Conservation (phyloP, 2,113 vertebrate genomes). For the Beaufortia kweichowensis region DNA sequence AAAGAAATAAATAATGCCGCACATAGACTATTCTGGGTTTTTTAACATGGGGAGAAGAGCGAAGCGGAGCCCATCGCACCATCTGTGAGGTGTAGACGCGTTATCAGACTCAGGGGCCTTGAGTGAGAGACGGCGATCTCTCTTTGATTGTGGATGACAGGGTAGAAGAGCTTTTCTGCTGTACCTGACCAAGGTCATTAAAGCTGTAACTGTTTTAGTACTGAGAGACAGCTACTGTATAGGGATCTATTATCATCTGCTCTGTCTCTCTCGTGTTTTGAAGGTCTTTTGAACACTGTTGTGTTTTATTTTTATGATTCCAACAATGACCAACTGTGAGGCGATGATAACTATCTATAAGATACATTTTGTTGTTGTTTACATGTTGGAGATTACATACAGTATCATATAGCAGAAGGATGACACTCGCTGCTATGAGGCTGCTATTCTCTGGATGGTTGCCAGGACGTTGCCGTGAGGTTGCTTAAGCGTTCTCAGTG, state of each 20-base stretch:
- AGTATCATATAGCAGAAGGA: too few relatives aligned
- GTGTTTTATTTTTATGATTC: too few relatives aligned
- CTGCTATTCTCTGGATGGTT: too few relatives aligned
- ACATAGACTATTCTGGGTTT: conserved; percentile 53
- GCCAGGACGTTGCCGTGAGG: too few relatives aligned
- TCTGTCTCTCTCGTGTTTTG: background rate
- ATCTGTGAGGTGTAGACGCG: conserved; percentile 12
- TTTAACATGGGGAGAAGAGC: conserved; percentile 38
- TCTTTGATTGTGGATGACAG: conserved; percentile 3
- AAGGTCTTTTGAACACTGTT: too few relatives aligned
- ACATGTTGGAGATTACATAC: too few relatives aligned
- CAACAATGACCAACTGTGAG: too few relatives aligned
- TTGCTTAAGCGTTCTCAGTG: too few relatives aligned
- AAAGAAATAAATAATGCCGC: conserved; percentile 58
- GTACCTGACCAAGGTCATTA: conserved; percentile 5
- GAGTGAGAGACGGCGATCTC: background rate
- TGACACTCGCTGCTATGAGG: too few relatives aligned
- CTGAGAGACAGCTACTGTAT: background rate
- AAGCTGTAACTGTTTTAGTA: background rate
- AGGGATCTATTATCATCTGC: background rate
- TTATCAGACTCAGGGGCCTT: conserved; percentile 18
- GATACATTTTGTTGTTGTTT: too few relatives aligned
- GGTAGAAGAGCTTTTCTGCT: background rate
- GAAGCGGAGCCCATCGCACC: conserved; percentile 9
- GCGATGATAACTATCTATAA: too few relatives aligned